Base-by-base conservation (phyloP, 1,140 invertebrate genomes). In the Triops cancriformis region DNA sequence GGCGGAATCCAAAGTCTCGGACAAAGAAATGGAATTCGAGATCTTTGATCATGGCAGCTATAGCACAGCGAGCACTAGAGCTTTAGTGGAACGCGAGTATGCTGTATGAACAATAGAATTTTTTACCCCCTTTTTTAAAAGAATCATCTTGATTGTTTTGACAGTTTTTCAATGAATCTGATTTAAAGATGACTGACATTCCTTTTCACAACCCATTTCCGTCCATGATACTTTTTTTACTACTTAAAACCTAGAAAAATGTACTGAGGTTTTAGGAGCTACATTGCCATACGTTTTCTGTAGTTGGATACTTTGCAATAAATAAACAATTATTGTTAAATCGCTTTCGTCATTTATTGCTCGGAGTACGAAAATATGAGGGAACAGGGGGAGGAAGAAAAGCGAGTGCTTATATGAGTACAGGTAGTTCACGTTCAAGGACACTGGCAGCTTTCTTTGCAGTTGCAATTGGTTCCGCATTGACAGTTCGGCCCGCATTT, bases 21-120 rank as follows among this genome's bases (percentile, higher is more conserved):
- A 26, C 18, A 41, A 78, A 45, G 77, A 78, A 18, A 73, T 78
- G 77, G 73, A 73, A 43, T 43, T 78, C 31, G 73, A 74, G 28
- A 26, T 73, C 26, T 78, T 74, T 26, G 77, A 78, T 11, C 77
- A 78, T 37, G 74, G 73, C 11, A 73, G 73, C 28, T 64, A 76
- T 28, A 45, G 31, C 23, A 64, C 18, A 3, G 51, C 51, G 18
- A 64, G 51, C 51, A 64, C 51, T 18, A 64, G 23, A 18, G 51
- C 51, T 23, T 18, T 64, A 18, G 51, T 64, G 51, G 51, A 64
- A 64, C 51, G 51, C 51, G 51, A 64, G 23, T 64, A 64, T 64
- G 51, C 51, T 64, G 51, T 64, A 23, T 64, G 51, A 64, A 64
- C 14, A 6, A 14, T 64, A 18, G 51, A 18, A 6, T 6, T 64